Base-by-base conservation (phyloP, 2,113 vertebrate species). In the Aphyosemion australe region DNA sequence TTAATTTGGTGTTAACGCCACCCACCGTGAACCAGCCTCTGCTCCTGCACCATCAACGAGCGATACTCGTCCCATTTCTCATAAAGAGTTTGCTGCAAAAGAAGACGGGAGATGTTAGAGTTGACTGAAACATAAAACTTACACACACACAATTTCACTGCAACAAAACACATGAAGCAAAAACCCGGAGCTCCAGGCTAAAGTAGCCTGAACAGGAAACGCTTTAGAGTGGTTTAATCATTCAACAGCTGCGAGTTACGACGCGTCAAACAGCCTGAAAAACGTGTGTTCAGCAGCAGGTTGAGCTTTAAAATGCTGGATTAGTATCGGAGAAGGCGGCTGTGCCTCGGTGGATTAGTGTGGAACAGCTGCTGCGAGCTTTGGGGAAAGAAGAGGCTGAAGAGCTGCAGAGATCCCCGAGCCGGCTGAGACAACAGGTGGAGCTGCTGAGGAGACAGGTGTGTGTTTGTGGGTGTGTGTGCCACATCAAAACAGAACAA, bases 11-110 rank as follows among this genome's bases (percentile, higher is more conserved):
- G 26, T 26, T n/a, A n/a, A n/a, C n/a, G n/a, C n/a, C n/a, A 82
- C 94, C 88, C 84, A 96, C 96, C 96, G 2, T 95, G 94, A 72
- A 96, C 92, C 12, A 98, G 91, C 60, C 95, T 91, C 92, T 98
- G 96, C 79, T 98, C 96, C 87, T 98, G 95, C 64, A 97, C 93
- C 95, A 96, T 97, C 37, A 98, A 80, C 0, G 94, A 96, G 20
- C 96, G 92, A 72, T 96, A 98, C 57, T 97, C 96, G 1, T 96
- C 96, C 96, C 96, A 98, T 75, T 98, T 98, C 90, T 98, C 97
- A 14, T 96, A 94, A 4, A 98, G 91, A 0, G 94, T 96, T 98
- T 98, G 97, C 97, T 98, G 83, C 0, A 84, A 83, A 78, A 60
- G 48, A 69, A n/a, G 31, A 49, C 13, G 34, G 47, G 15, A 51